Conservation (phyloP, 2,113 vertebrate species). For the Neolamprologus fasciatus region DNA sequence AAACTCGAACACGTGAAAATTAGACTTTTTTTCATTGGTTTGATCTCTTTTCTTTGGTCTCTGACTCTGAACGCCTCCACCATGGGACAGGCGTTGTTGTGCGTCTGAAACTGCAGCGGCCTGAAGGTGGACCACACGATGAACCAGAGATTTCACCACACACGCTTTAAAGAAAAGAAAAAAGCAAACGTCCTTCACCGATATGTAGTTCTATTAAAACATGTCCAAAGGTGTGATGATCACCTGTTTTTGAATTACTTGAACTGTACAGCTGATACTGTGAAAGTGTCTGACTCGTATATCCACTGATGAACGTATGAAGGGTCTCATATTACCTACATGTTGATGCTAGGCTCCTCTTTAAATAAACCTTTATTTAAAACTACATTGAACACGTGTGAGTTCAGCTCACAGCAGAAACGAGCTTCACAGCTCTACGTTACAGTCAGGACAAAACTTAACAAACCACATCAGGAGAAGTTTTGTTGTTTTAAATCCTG, state of each 20-base stretch:
- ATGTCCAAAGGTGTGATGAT: not conserved
- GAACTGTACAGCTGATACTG: not conserved
- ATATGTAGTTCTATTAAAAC: not conserved
- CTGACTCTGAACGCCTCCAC: not conserved
- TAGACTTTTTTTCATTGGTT: not conserved
- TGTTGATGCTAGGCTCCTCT: not conserved
- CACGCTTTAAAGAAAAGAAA: not conserved
- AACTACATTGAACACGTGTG: not conserved
- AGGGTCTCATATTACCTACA: not conserved
- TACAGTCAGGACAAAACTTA: not conserved
- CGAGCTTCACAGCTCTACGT: not conserved
- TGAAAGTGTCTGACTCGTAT: accelerated
- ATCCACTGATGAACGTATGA: not conserved
- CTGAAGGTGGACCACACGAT: not conserved
- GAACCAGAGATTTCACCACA: not conserved
- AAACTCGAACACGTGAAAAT: not conserved
- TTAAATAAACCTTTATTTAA: not conserved
- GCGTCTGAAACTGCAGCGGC: not conserved
- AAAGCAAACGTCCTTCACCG: not conserved
- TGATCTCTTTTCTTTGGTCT: not conserved
- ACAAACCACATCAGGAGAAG: not conserved
- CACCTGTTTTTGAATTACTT: not conserved
- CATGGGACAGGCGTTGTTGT: not conserved
- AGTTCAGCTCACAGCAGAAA: not conserved
- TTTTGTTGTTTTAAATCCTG: not conserved